Conservation (phyloP, 2,113 vertebrate genomes). For the Paedocypris sp. region DNA sequence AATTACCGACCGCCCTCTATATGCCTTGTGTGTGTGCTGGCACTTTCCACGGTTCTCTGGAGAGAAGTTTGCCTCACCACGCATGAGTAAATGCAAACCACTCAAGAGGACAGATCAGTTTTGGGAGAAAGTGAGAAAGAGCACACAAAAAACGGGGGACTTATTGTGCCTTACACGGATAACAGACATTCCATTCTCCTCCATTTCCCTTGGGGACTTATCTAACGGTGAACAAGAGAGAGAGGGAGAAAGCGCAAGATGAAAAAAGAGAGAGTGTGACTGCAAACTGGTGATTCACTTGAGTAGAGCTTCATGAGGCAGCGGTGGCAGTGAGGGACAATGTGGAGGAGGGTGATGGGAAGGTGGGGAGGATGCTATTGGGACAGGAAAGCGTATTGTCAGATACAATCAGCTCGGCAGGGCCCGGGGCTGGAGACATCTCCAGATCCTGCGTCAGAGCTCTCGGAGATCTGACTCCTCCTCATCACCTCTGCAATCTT, state of each 20-base stretch:
- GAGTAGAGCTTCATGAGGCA: not conserved
- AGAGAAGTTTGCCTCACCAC: slow-evolving; percentile 7
- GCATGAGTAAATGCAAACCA: not conserved
- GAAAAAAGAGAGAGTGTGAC: not conserved
- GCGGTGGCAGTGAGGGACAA: slow-evolving; percentile 1
- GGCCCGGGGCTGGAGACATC: slow-evolving; percentile 32
- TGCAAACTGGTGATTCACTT: slow-evolving; percentile 18
- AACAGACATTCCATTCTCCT: slow-evolving; percentile 21
- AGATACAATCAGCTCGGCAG: slow-evolving; percentile 49
- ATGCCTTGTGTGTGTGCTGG: not conserved
- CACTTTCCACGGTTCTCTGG: not conserved
- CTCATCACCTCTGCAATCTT: slow-evolving; percentile 7
- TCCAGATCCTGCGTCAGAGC: slow-evolving; percentile 39
- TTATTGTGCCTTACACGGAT: slow-evolving; percentile 12
- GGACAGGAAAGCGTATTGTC: slow-evolving; percentile 46
- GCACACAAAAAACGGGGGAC: not conserved
- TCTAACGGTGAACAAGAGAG: not conserved
- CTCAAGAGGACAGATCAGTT: slow-evolving; percentile 7
- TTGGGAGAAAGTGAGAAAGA: not conserved
- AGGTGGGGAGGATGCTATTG: slow-evolving; percentile 6
- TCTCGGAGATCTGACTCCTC: slow-evolving; percentile 10
- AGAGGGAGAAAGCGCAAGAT: not conserved
- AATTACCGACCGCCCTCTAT: slow-evolving; percentile 10
- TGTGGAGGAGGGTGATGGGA: not conserved
- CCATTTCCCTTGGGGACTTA: not conserved